Evolutionary conservation across 2,797 vertebrate genomes (phyloP).

Genomic region (Enteromius mattozi): DNA sequence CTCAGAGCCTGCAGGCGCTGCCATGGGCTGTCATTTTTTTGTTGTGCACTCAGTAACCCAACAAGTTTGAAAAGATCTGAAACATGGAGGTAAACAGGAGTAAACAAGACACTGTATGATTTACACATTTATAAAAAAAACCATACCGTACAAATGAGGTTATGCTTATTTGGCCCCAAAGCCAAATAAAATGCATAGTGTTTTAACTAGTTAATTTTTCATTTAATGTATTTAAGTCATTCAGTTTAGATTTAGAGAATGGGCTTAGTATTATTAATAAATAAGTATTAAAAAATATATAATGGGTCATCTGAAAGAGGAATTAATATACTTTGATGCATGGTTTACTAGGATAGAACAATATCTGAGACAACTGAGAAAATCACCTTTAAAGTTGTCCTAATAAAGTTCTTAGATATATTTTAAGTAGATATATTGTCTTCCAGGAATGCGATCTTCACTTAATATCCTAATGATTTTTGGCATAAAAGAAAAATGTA

Average conservation of each 20-base stretch:
- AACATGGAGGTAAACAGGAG: constrained; percentile 9
- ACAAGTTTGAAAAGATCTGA: constrained; percentile 18
- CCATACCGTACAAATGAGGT: neutral
- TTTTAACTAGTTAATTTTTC: neutral
- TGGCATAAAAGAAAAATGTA: neutral
- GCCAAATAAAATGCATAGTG: neutral
- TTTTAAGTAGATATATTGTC: neutral
- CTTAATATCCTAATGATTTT: neutral
- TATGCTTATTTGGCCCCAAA: neutral
- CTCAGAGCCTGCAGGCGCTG: neutral
- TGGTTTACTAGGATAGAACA: neutral
- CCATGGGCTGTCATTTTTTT: neutral
- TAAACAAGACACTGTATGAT: constrained; percentile 7
- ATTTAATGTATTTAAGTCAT: neutral
- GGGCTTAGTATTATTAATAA: neutral
- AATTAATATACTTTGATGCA: neutral
- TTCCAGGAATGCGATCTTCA: neutral
- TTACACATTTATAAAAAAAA: neutral
- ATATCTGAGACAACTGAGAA: neutral
- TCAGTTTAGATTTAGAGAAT: neutral
- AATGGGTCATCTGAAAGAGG: neutral
- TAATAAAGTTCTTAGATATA: neutral
- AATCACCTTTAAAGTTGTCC: neutral
- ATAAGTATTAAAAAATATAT: neutral
- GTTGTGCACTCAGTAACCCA: neutral